These are phyloP conservation scores for Pandemis corylana DNA, from an alignment of 2,888 invertebrate species.

Conservation along the genomic window DNA sequence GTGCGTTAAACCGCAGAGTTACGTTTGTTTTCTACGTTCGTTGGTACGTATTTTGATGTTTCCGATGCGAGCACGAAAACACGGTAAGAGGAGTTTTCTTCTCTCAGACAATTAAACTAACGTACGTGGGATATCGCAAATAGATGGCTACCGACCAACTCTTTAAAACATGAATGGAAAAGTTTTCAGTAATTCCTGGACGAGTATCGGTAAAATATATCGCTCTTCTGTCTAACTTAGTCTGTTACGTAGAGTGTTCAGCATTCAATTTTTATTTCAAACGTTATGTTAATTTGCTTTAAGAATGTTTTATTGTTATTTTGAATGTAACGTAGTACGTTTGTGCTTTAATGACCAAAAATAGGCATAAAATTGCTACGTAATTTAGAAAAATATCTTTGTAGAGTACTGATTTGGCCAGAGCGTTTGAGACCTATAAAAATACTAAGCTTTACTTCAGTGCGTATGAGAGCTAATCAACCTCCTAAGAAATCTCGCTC, in stretches of 20 bases:
- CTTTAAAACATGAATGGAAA: constrained; percentile 23
- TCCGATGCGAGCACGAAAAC: constrained; percentile 36
- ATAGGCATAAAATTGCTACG: not conserved
- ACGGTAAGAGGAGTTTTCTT: constrained; percentile 21
- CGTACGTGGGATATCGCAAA: constrained; percentile 30
- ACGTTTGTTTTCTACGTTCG: constrained; percentile 28
- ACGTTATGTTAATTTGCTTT: not conserved
- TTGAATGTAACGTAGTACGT: not conserved
- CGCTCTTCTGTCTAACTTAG: constrained; percentile 7
- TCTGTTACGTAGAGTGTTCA: not conserved
- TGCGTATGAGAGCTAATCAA: too few relatives aligned
- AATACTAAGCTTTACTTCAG: too few relatives aligned
- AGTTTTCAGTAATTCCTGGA: constrained; percentile 26
- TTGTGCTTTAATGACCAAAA: not conserved
- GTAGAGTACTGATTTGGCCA: not conserved
- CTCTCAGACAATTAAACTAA: constrained; percentile 53
- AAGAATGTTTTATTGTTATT: not conserved
- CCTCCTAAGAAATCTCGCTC: too few relatives aligned
- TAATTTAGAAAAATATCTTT: not conserved
- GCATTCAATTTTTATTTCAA: not conserved
- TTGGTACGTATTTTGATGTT: constrained; percentile 34
- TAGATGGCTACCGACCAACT: constrained; percentile 25
- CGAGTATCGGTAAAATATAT: constrained; percentile 25
- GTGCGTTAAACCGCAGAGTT: constrained; percentile 25
- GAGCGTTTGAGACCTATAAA: too few relatives aligned